Percentiles rank a stretch among this genome's conserved stretches.
Conservation (phyloP, 2,113 vertebrate species). For the Microtus oregoni region DNA sequence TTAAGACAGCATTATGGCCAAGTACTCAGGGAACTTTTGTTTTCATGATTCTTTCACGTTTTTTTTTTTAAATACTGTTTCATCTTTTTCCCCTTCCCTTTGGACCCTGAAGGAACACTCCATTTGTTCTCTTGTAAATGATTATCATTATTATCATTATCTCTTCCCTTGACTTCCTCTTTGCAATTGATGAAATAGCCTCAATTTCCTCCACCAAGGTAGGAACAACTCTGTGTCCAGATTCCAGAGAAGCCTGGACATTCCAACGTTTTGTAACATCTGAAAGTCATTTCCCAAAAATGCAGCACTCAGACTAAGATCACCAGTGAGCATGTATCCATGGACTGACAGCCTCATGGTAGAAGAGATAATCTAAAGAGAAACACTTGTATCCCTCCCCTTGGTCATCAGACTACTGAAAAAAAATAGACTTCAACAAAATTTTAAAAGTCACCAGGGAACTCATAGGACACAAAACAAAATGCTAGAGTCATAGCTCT, state of each 20-base stretch:
- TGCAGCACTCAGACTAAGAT: background rate
- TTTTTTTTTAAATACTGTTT: background rate
- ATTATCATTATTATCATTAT: background rate
- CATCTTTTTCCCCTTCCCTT: background rate
- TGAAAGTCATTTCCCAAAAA: background rate
- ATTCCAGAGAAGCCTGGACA: background rate
- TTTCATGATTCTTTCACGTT: background rate
- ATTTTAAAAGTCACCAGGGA: background rate
- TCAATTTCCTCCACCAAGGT: background rate
- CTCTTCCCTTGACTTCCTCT: background rate
- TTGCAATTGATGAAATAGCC: background rate
- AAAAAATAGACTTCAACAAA: background rate
- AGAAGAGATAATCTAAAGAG: background rate
- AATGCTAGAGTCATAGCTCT: background rate
- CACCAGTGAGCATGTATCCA: background rate
- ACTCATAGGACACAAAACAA: background rate
- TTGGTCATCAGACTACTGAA: background rate
- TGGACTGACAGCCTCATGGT: background rate
- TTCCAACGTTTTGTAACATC: background rate
- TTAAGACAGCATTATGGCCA: fast-evolving
- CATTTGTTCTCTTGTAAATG: background rate
- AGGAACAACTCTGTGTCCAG: background rate
- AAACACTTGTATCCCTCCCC: background rate
- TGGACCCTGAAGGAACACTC: background rate
- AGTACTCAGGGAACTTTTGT: background rate